phyloP scores from a whole-genome alignment of 2,113 vertebrate genomes.

The Ophthalmotilapia sp. region DNA sequence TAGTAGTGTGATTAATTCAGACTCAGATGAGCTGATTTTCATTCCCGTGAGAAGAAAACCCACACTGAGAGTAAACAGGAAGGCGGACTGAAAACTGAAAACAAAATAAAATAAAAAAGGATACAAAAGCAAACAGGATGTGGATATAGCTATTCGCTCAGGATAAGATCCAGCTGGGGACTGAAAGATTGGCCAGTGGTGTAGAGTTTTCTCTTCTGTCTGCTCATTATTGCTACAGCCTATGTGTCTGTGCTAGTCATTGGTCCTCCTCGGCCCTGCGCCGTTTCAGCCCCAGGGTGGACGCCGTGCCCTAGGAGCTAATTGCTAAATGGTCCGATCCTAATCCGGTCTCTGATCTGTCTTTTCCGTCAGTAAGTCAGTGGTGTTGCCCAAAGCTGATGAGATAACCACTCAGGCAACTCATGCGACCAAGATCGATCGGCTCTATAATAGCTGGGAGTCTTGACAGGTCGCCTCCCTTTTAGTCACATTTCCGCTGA shows the following conservation, averaged over 20 bases:
- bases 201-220: neutral
- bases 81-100: neutral
- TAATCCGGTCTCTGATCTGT: slow-evolving; percentile 20
- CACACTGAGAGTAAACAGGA: neutral
- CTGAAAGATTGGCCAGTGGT: neutral
- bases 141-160: neutral
- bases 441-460: neutral
- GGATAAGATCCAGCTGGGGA: slow-evolving; percentile 19
- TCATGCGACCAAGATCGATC: neutral
- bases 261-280: neutral
- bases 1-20: slow-evolving; percentile 36
- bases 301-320: neutral
- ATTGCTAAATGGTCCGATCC: slow-evolving; percentile 30
- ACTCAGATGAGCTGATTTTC: neutral
- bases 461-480: neutral
- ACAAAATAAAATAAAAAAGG: slow-evolving; percentile 1
- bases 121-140: slow-evolving; percentile 18
- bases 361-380: neutral
- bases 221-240: slow-evolving; percentile 19
- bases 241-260: slow-evolving; percentile 7
- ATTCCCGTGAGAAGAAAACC: neutral
- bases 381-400: neutral
- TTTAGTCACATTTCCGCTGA: slow-evolving; percentile 2
- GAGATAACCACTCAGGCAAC: neutral
- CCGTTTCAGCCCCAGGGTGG: neutral